Evolutionary conservation across 53 echinoderm and acorn worm genomes (phyloP), one percentile per base, ranked within the genome.

Genomic region (Patiria pectinifera): DNA sequence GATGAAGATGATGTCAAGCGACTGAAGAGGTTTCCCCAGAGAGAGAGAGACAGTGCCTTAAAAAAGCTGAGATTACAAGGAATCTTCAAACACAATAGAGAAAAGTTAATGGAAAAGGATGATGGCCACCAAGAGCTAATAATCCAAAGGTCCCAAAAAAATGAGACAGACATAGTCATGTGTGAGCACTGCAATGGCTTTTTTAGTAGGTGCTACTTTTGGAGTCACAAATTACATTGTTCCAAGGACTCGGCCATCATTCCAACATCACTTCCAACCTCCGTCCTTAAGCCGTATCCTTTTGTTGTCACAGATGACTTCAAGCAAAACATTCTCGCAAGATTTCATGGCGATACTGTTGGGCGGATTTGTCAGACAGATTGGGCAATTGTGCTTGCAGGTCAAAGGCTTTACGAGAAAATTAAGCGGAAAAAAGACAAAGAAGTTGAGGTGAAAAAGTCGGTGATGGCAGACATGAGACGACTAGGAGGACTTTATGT

Each of bases 171-270:
- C 49, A 61, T 89, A 26, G 35, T 35, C 26, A 25, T 89, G 77
- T 91, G 92, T 91, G 92, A 83, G 25, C 24, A 91, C 59, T 91
- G 92, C 59, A 83, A 91, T 70, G 84, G 84, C 26, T 91, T 84
- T 47, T 91, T 80, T 12, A 48, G 69, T 44, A 80, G 81, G 25
- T 45, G 47, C 53, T 82, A 91, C 49, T 80, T 91, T 25, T 80
- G 79, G 81, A 91, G 66, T 60, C 58, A 89, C 61, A 47, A 48
- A 59, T 16, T 77, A 4, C 25, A 61, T 58, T 89, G 89, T 89
- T 77, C 89, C 45, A 89, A 61, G 48, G 89, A 78, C 45, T 76
- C 89, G 43, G 89, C 89, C 76, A 89, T 59, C 24, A 78, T 49
- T 89, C 77, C 89, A 76, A 76, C 71, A 75, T 46, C 89, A 89